These are phyloP conservation scores for Lepisosteus osseus DNA, from an alignment of 2,113 vertebrate species.

Conservation along the genomic window DNA sequence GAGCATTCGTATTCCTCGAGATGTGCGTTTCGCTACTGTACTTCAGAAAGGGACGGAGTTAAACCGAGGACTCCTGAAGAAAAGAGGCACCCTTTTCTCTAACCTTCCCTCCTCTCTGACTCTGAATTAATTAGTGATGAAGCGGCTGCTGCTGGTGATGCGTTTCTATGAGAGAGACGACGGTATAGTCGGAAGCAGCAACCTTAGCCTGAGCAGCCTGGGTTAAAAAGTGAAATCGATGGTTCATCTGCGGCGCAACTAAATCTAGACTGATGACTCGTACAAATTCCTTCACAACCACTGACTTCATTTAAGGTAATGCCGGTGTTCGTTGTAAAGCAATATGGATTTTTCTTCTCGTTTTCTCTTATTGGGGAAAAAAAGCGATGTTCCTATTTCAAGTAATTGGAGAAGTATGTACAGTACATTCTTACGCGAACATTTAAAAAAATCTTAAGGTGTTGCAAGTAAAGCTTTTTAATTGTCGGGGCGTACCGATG, in stretches of 20 bases:
- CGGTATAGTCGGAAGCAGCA: conserved; percentile 35
- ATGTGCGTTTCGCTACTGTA: neutral
- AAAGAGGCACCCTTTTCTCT: conserved; percentile 23
- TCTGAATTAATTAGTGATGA: conserved; percentile 68
- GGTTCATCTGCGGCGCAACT: conserved; percentile 44
- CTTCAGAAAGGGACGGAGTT: conserved; percentile 27
- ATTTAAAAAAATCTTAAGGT: no score
- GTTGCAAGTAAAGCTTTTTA: no score
- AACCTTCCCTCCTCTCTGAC: conserved; percentile 39
- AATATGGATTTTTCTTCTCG: no score
- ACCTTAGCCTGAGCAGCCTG: conserved; percentile 34
- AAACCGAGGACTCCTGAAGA: conserved; percentile 34
- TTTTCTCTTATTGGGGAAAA: no score
- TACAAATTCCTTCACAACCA: conserved; percentile 32
- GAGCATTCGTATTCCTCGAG: conserved; percentile 3
- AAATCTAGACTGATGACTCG: conserved; percentile 38
- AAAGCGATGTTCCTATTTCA: no score
- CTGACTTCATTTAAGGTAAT: conserved; percentile 51
- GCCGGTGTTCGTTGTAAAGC: no score
- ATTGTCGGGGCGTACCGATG: no score
- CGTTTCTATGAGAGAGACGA: conserved; percentile 46
- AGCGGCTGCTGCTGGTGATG: conserved; percentile 46
- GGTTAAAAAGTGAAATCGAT: conserved; percentile 51
- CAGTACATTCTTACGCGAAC: no score
- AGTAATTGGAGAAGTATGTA: no score